These are phyloP conservation scores for Xenopus laevis DNA, from an alignment of 2,113 vertebrate species.

Conservation along the genomic window DNA sequence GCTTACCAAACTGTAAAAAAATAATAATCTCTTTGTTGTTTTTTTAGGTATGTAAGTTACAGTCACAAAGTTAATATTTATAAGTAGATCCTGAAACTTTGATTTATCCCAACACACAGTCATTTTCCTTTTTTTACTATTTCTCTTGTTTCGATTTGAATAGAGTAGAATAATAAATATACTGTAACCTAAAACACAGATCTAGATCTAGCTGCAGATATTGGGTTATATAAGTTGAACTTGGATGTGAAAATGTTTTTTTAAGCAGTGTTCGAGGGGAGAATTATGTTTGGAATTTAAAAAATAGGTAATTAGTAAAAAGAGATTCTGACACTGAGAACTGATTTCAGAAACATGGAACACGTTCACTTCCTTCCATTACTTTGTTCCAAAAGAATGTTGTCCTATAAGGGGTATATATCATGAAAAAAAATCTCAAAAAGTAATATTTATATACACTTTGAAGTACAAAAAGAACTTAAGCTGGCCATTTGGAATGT, in stretches of 20 bases:
- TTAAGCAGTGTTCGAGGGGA: constrained; percentile 3
- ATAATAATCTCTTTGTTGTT: background rate
- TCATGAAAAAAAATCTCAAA: background rate
- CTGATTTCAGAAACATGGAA: constrained; percentile 9
- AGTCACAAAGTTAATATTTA: background rate
- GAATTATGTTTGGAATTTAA: constrained; percentile 17
- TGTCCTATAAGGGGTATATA: background rate
- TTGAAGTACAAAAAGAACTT: no score
- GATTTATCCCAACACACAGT: background rate
- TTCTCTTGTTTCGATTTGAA: background rate
- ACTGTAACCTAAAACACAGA: constrained; percentile 5
- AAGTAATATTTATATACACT: no score
- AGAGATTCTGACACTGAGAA: constrained; percentile 10
- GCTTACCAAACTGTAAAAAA: no score
- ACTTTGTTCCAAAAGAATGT: background rate
- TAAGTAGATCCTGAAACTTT: background rate
- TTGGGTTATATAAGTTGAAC: constrained; percentile 6
- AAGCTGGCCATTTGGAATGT: no score
- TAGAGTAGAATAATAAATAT: constrained; percentile 10
- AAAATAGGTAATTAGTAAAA: constrained; percentile 19
- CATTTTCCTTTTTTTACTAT: background rate
- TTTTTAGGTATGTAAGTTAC: background rate
- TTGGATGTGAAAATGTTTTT: background rate
- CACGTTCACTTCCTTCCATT: background rate
- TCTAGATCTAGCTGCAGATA: constrained; percentile 2